Conservation (phyloP, 2,113 vertebrate genomes). For the Mellivora capensis region DNA sequence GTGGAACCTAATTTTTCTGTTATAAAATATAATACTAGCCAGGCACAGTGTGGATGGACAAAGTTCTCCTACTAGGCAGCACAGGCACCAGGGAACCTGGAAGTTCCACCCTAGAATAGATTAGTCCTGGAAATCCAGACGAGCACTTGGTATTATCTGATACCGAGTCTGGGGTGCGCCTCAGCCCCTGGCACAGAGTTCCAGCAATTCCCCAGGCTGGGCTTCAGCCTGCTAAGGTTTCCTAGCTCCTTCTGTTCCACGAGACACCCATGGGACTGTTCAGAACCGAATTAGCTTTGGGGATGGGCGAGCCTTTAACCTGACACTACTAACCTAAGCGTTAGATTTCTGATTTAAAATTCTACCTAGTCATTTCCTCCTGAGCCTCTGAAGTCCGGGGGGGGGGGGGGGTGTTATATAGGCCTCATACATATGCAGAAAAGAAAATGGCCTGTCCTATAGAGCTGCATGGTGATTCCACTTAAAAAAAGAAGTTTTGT, state of each 20-base stretch:
- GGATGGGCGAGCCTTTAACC: conserved; percentile 73
- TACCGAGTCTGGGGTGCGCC: conserved; percentile 68
- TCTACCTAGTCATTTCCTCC: conserved; percentile 58
- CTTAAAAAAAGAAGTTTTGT: neutral
- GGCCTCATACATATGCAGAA: conserved; percentile 21
- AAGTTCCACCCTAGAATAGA: conserved; percentile 31
- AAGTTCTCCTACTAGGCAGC: neutral
- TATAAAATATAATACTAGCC: neutral
- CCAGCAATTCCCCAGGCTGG: conserved; percentile 69
- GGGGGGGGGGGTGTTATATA: neutral
- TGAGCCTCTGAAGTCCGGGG: conserved; percentile 1
- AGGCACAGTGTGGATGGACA: neutral
- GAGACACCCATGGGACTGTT: conserved; percentile 71
- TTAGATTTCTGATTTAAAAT: conserved; percentile 74
- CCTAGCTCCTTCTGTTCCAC: conserved; percentile 66
- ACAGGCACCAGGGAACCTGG: conserved; percentile 51
- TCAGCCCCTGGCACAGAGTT: conserved; percentile 57
- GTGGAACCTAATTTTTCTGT: neutral
- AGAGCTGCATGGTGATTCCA: neutral
- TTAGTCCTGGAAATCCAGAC: conserved; percentile 74
- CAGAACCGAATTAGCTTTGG: conserved; percentile 73
- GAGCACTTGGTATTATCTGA: conserved; percentile 70
- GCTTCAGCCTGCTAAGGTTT: conserved; percentile 72
- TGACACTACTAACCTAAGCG: conserved; percentile 66
- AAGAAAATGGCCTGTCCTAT: neutral